Evolutionary conservation across 2,113 vertebrate species (phyloP), one percentile per base, ranked within the genome.

Genomic region (Chascanopsetta lugubris): DNA sequence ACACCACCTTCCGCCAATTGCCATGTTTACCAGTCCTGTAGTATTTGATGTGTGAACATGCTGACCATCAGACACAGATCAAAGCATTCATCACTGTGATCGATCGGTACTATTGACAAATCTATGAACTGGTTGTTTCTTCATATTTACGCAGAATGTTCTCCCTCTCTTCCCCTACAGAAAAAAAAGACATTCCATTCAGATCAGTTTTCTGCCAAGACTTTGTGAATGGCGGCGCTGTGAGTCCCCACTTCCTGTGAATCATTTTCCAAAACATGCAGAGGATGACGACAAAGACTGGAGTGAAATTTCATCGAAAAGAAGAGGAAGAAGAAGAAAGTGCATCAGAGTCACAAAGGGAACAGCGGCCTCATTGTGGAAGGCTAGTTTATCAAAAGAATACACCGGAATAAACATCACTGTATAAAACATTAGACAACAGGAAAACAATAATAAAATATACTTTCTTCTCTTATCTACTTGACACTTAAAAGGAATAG

Each of bases 381-480:
- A 85, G 75, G 83, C 76, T 79, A 74, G 71, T 89, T 88, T 87
- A 85, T 89, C 84, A 86, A 86, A 86, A 79, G 83, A 83, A 85
- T 87, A 89, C 75, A 88, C 72, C 82, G 71, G 80, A 76, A 82
- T 90, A 64, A 64, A n/a, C n/a, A n/a, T 69, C 42, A 66, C 79
- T 49, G 76, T 87, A 89, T 81, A 88, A 85, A 90, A 87, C 79
- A 87, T 20, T 77, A 17, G 82, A 84, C 8, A 83, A 80, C 72
- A 72, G 46, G 68, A 77, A 82, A 75, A 76, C 82, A 76, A 72
- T 88, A 88, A 83, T 86, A 89, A 90, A 90, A 91, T 90, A 89
- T 86, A 89, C 81, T 79, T 89, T 87, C 77, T 84, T 74, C 83
- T 81, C 43, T 70, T 22, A 71, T 85, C 63, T 50, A 77, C 46